Evolutionary conservation across 1,140 invertebrate genomes (phyloP).

Genomic region (Leptonema lineaticorne): DNA sequence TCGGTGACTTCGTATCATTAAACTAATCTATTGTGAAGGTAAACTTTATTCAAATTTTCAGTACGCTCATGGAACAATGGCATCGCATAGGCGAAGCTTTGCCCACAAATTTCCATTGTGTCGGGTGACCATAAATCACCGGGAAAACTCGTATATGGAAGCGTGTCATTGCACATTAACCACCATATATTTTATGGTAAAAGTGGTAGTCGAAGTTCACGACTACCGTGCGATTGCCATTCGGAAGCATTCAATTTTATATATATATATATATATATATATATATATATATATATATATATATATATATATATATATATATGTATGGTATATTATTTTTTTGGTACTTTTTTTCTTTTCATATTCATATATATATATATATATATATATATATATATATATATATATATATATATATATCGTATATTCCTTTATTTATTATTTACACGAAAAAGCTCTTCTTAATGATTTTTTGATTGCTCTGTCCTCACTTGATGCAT

Average conservation of each 20-base stretch:
- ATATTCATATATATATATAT: too few species aligned
- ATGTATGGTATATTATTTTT: neutral
- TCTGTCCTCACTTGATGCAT: slow-evolving; percentile 29
- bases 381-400: neutral
- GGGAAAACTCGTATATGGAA: neutral
- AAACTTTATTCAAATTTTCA: slow-evolving; percentile 31
- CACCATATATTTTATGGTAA: neutral
- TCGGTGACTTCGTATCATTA: slow-evolving; percentile 30
- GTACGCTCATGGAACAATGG: neutral
- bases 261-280: neutral
- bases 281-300: neutral
- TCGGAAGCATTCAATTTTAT: too few species aligned
- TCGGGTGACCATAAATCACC: slow-evolving; percentile 3
- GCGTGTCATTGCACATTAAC: neutral
- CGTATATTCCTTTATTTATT: neutral
- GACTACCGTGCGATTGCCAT: neutral
- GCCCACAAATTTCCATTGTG: slow-evolving; percentile 6
- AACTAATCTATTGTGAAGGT: slow-evolving; percentile 35
- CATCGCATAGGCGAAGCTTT: neutral
- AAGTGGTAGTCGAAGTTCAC: neutral
- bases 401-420: neutral
- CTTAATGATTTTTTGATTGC: slow-evolving; percentile 31
- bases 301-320: neutral
- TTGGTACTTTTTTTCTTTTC: too few species aligned
- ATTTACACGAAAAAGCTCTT: neutral